Conservation (phyloP, 2,797 vertebrate genomes). For the Chlorospingus flavigularis region DNA sequence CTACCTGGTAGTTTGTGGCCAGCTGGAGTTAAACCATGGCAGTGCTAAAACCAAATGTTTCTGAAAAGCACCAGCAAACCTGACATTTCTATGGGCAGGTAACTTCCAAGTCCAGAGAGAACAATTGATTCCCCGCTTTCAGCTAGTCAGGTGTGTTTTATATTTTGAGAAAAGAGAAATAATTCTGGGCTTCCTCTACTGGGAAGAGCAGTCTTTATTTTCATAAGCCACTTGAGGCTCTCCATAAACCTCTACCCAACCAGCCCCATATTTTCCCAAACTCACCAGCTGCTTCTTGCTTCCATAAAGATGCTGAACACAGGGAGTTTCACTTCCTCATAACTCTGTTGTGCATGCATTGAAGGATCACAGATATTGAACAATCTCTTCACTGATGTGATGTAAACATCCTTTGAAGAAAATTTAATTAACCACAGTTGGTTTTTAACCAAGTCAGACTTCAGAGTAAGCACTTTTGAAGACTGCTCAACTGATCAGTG, state of each 20-base stretch:
- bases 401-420: not conserved
- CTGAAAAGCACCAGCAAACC: not conserved
- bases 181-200: not conserved
- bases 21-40: not conserved
- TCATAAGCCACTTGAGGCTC: not conserved
- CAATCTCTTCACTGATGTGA: slow-evolving; percentile 37
- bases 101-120: not conserved
- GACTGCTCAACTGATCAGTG: not conserved
- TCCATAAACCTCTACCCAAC: not conserved
- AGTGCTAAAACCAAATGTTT: not conserved
- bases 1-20: not conserved
- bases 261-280: not conserved
- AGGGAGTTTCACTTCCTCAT: not conserved
- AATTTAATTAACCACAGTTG: not conserved
- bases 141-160: not conserved
- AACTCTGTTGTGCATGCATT: slow-evolving; percentile 45
- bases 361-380: slow-evolving; percentile 57
- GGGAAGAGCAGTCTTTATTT: not conserved
- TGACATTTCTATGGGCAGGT: not conserved
- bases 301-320: not conserved
- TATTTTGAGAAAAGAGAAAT: not conserved
- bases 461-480: not conserved
- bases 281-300: not conserved
- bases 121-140: not conserved
- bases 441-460: not conserved